Evolutionary conservation across 2,888 invertebrate genomes (phyloP), one percentile per base, ranked within the genome.

Genomic region (Drosophila eohydei): DNA sequence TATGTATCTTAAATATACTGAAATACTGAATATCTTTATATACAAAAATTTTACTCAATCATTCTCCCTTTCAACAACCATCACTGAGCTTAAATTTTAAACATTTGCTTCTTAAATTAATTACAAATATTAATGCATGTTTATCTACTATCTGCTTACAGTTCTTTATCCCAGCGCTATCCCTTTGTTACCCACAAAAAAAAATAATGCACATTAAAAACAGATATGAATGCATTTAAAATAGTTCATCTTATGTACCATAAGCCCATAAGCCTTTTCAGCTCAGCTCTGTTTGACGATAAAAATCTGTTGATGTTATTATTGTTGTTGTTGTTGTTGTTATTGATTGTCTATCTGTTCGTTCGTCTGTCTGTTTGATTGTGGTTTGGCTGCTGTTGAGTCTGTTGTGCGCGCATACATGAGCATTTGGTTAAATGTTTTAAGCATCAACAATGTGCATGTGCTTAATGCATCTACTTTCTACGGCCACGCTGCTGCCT

Each of bases 201-300:
- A 12, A 28, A 26, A 44, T 21, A 26, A 21, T n/a, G 5, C 50
- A 50, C 16, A 32, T 32, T 11, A 21, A 50, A 50, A 34, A 50
- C 50, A 50, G 32, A 32, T 50, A 21, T 32, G 32, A 50, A 50
- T 50, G 50, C 50, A 50, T 50, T 50, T 50, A 50, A 50, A 50
- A 50, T 50, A 50, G 50, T 50, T 50, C 16, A 34, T 50, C 50
- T 34, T 21, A 21, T 50, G 51, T 65, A 51, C 60, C 21, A 1
- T 76, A 58, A 51, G 60, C n/a, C 54, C 43, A 34, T 72, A 80
- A 78, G 64, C 60, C 77, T 70, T 77, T 80, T 51, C 69, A 69
- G 61, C 74, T 67, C 48, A 66, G 57, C 36, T 12, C 36, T 43
- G 58, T 32, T 65, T 62, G 32, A 41, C n/a, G 48, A 55, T 34